A percentile compares a stretch with the other conserved stretches of the same genome.
Evolutionary conservation across 2,888 invertebrate species (phyloP).

Genomic region (Arrhopalites spinosus): DNA sequence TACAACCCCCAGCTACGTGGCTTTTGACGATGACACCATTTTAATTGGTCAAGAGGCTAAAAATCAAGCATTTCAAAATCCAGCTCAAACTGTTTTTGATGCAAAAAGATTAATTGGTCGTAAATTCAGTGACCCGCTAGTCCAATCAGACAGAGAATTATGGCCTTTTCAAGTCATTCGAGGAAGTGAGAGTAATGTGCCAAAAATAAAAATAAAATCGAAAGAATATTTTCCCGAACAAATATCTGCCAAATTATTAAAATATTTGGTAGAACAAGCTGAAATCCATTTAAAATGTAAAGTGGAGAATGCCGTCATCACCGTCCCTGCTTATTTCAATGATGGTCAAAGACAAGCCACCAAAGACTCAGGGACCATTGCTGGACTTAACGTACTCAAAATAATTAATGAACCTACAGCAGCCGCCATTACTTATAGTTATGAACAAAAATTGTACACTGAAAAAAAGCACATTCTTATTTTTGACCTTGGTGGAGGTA

Average conservation of each 20-base stretch:
- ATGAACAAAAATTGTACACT: too few species aligned
- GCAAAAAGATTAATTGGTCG: conserved; percentile 84
- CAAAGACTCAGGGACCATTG: conserved; percentile 79
- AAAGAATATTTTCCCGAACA: conserved; percentile 62
- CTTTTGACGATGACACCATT: conserved; percentile 15
- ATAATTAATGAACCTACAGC: conserved; percentile 92
- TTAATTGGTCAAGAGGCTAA: conserved; percentile 27
- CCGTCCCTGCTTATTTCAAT: conserved; percentile 79
- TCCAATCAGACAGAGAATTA: conserved; percentile 78
- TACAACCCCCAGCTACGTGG: conserved; percentile 80
- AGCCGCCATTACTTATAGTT: conserved; percentile 77
- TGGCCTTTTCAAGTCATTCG: conserved; percentile 80
- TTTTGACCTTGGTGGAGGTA: conserved; percentile 46
- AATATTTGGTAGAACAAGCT: conserved; percentile 90
- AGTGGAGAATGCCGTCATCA: conserved; percentile 76
- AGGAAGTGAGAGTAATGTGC: conserved; percentile 65
- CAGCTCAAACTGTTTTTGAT: conserved; percentile 79
- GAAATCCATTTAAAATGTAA: conserved; percentile 83
- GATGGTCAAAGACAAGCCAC: conserved; percentile 69
- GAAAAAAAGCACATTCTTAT: conserved; percentile 32
- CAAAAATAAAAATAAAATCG: conserved; percentile 67
- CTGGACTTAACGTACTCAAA: conserved; percentile 83
- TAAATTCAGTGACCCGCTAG: conserved; percentile 75
- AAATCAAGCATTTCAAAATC: conserved; percentile 64
- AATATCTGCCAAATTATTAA: conserved; percentile 70